Conservation (phyloP, 1,140 invertebrate genomes). For the Scaptodrosophila lebanonensis region DNA sequence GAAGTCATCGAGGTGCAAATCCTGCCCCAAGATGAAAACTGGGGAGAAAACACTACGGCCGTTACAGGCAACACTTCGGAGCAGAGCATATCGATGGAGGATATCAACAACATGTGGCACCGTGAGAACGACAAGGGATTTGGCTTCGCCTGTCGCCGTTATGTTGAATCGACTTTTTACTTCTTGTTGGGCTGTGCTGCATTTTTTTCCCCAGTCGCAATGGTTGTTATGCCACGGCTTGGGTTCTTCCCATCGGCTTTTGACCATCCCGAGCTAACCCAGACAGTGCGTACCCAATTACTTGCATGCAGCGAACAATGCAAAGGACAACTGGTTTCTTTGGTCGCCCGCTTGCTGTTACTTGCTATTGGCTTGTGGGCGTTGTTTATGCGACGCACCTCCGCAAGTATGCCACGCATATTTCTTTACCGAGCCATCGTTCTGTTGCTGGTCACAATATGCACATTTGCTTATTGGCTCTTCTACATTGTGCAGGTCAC, state of each 20-base stretch:
- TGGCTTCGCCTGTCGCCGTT: conserved; percentile 86
- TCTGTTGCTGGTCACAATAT: conserved; percentile 91
- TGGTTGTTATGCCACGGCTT: conserved; percentile 95
- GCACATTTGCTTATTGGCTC: conserved; percentile 97
- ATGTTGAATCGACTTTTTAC: conserved; percentile 87
- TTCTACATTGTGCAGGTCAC: conserved; percentile 96
- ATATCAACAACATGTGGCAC: conserved; percentile 86
- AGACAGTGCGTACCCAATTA: conserved; percentile 79
- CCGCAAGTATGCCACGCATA: conserved; percentile 94
- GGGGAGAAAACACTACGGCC: conserved; percentile 98
- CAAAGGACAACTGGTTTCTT: conserved; percentile 90
- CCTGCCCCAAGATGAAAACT: conserved; percentile 96
- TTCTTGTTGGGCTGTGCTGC: conserved; percentile 87
- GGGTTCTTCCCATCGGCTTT: conserved; percentile 85
- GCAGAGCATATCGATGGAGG: conserved; percentile 94
- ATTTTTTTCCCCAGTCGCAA: conserved; percentile 94
- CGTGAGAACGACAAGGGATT: conserved; percentile 85
- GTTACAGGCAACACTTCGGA: conserved; percentile 98
- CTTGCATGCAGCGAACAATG: conserved; percentile 87
- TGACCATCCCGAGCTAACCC: conserved; percentile 77
- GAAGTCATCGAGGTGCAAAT: conserved; percentile 95
- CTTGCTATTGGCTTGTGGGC: conserved; percentile 96
- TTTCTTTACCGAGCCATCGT: conserved; percentile 94
- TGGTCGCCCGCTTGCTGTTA: conserved; percentile 94
- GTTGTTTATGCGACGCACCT: conserved; percentile 84